Evolutionary conservation across 2,113 vertebrate genomes (phyloP).

Genomic region (Lathamus discolor): DNA sequence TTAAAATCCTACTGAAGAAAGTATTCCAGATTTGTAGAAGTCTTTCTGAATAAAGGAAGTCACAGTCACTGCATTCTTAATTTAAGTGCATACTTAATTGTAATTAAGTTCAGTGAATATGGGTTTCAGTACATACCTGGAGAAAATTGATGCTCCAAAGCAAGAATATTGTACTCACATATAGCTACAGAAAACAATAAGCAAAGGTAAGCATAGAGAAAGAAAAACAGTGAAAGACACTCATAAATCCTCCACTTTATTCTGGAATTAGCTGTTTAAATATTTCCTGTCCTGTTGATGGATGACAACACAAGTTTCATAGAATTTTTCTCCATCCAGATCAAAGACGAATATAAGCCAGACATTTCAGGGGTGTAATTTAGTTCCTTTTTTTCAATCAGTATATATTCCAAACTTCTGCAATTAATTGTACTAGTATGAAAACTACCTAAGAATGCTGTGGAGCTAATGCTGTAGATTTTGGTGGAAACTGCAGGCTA

Average conservation of each 20-base stretch:
- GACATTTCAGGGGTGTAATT: background rate
- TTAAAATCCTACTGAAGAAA: background rate
- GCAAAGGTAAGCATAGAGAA: background rate
- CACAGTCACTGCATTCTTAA: background rate
- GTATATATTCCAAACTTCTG: background rate
- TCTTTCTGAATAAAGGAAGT: background rate
- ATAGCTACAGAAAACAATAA: background rate
- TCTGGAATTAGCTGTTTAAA: background rate
- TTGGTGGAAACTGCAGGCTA: background rate
- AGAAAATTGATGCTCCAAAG: background rate
- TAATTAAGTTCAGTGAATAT: background rate
- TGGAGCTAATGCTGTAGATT: background rate
- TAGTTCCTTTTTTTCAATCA: background rate
- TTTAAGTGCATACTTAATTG: background rate
- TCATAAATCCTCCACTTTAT: background rate
- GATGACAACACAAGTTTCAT: background rate
- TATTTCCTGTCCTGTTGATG: background rate
- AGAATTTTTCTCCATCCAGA: background rate
- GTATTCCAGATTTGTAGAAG: background rate
- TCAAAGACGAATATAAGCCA: background rate
- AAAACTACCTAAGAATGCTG: background rate
- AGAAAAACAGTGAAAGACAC: background rate
- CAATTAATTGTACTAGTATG: background rate
- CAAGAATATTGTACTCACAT: background rate
- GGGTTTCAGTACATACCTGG: background rate